phyloP scores from a whole-genome alignment of 2,888 invertebrate species.

The Drosophila formosana region DNA sequence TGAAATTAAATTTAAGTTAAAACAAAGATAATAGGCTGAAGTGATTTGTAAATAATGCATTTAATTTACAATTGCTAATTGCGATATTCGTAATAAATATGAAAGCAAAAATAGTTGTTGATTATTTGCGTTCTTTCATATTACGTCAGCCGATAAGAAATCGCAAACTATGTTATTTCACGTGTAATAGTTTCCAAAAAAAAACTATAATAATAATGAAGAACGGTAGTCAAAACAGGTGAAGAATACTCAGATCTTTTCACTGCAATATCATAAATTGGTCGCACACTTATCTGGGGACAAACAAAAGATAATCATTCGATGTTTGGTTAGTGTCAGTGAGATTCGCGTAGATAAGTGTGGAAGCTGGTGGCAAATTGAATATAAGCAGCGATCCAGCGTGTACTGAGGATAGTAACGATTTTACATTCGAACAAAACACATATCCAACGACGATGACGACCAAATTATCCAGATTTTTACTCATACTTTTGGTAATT shows the following conservation, averaged over 20 bases:
- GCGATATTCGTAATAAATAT: not conserved
- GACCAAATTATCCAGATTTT: conserved; percentile 81
- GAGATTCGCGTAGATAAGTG: conserved; percentile 53
- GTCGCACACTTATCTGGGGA: conserved; percentile 54
- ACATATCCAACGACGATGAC: conserved; percentile 80
- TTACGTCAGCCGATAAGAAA: conserved; percentile 34
- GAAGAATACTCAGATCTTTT: conserved; percentile 33
- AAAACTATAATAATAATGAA: conserved; percentile 27
- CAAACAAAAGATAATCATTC: conserved; percentile 53
- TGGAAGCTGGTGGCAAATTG: conserved; percentile 49
- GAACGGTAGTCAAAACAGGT: conserved; percentile 35
- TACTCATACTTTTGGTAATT: conserved; percentile 84
- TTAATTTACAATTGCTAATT: not conserved
- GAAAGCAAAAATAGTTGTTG: conserved; percentile 13
- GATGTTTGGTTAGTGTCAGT: conserved; percentile 62
- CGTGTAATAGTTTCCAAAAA: conserved; percentile 3
- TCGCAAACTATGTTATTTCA: conserved; percentile 1
- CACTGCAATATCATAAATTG: conserved; percentile 81
- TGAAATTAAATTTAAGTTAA: not conserved
- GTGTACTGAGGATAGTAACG: conserved; percentile 80
- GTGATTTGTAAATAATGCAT: not conserved
- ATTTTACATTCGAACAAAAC: conserved; percentile 81
- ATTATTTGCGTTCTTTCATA: not conserved
- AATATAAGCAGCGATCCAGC: conserved; percentile 75
- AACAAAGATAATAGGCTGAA: not conserved